A percentile compares a stretch with the other conserved stretches of the same genome.
Conservation (phyloP, 2,888 invertebrate genomes). For the Aphodius granarius region DNA sequence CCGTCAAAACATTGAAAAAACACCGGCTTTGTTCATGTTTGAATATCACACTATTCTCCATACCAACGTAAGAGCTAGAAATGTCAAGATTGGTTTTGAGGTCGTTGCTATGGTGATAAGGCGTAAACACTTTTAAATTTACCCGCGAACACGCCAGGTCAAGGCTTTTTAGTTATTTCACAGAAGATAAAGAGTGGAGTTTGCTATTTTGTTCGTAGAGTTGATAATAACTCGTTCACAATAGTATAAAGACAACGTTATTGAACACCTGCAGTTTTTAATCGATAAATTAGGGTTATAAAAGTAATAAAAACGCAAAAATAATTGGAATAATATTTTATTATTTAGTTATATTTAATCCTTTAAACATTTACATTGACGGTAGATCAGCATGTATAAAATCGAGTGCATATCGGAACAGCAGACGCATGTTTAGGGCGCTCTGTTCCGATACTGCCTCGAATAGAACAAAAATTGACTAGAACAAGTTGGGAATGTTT, state of each 20-base stretch:
- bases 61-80: neutral
- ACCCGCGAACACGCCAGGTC: too few species aligned
- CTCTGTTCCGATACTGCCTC: neutral
- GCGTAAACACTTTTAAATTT: too few species aligned
- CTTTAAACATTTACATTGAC: conserved; percentile 50
- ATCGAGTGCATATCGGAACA: conserved; percentile 20
- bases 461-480: conserved; percentile 44
- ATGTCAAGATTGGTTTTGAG: too few species aligned
- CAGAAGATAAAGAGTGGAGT: too few species aligned
- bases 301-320: conserved; percentile 15
- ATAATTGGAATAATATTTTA: conserved; percentile 37
- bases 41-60: neutral
- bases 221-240: too few species aligned
- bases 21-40: neutral
- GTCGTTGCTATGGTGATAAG: too few species aligned
- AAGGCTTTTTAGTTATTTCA: too few species aligned
- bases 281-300: too few species aligned
- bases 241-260: too few species aligned
- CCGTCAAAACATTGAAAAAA: neutral
- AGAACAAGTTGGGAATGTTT: conserved; percentile 52
- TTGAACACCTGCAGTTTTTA: too few species aligned
- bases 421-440: conserved; percentile 1
- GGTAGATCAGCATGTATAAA: conserved; percentile 46
- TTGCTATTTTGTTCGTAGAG: too few species aligned
- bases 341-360: conserved; percentile 45